Percentiles rank a stretch among this genome's conserved stretches.
These are phyloP conservation scores for Andrena trimmerana DNA, from an alignment of 2,888 invertebrate species.

Conservation along the genomic window DNA sequence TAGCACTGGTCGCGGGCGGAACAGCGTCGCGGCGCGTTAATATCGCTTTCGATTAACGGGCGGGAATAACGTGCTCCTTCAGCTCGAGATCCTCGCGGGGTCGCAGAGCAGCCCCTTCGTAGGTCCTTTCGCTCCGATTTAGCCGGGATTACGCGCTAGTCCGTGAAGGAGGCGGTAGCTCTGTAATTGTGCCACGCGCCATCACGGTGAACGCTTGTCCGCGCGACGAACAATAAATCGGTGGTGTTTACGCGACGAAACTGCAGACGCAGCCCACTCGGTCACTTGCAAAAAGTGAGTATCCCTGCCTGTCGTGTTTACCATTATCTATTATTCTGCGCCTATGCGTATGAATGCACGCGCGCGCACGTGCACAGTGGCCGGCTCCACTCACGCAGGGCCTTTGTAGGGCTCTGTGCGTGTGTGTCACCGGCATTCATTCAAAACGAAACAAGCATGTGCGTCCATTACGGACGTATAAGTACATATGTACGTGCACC, in stretches of 20 bases:
- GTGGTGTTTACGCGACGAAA: constrained; percentile 72
- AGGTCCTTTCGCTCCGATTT: constrained; percentile 47
- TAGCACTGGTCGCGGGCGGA: constrained; percentile 4
- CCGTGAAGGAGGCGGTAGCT: constrained; percentile 44
- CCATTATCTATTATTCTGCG: constrained; percentile 15
- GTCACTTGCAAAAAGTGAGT: constrained; percentile 78
- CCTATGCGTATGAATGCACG: constrained; percentile 28
- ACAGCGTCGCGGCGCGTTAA: constrained; percentile 26
- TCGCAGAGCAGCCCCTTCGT: constrained; percentile 18
- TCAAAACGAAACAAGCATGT: constrained; percentile 64
- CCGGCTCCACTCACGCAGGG: constrained; percentile 21
- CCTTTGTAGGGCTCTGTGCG: constrained; percentile 11
- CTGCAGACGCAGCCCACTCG: constrained; percentile 71
- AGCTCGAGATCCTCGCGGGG: constrained; percentile 16
- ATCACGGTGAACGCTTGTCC: constrained; percentile 49
- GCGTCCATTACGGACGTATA: constrained; percentile 50
- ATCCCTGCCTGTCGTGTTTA: constrained; percentile 44
- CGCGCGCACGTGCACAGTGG: constrained; percentile 4
- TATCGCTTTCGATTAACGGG: constrained; percentile 39
- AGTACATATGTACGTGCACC: neutral
- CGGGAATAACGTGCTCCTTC: constrained; percentile 5
- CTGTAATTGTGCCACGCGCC: constrained; percentile 64
- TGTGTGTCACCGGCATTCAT: constrained; percentile 49
- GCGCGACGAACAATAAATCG: constrained; percentile 59
- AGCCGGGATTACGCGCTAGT: constrained; percentile 63